Evolutionary conservation across 2,797 vertebrate species (phyloP).

Genomic region (Tapirus indicus): DNA sequence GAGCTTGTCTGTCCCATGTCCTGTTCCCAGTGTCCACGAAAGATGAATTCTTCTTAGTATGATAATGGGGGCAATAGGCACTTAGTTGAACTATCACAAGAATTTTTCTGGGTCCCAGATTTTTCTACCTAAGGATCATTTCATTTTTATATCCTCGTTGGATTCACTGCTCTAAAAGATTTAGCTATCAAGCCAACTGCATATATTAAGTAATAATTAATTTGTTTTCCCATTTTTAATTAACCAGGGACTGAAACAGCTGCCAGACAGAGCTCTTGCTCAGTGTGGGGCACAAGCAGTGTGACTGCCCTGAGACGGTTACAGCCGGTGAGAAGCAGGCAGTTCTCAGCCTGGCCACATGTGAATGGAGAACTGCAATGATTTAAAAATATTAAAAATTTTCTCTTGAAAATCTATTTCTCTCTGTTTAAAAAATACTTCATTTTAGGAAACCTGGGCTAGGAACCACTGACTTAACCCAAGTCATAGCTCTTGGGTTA

Average conservation of each 20-base stretch:
- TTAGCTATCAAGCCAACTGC: conserved; percentile 48
- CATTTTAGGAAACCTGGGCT: neutral
- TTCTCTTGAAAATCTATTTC: neutral
- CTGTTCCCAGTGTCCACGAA: neutral
- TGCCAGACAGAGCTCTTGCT: conserved; percentile 38
- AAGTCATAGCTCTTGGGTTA: neutral
- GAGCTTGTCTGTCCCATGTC: too few species aligned
- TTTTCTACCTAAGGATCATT: conserved; percentile 51
- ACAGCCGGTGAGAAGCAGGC: neutral
- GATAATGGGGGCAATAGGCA: neutral
- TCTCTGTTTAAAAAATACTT: neutral
- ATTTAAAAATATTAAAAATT: neutral
- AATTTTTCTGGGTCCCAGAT: neutral
- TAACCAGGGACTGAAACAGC: conserved; percentile 55
- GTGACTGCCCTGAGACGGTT: neutral
- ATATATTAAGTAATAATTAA: conserved; percentile 77
- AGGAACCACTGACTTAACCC: neutral
- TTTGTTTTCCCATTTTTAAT: conserved; percentile 77
- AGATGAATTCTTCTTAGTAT: neutral
- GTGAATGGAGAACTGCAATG: neutral
- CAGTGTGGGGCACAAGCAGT: neutral
- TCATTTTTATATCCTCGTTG: conserved; percentile 31
- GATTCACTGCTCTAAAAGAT: conserved; percentile 45
- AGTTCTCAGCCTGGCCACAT: conserved; percentile 15
- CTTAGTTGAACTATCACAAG: neutral